phyloP scores from a whole-genome alignment of 64 coral and sea anemone species.

The Orbicella faveolata region DNA sequence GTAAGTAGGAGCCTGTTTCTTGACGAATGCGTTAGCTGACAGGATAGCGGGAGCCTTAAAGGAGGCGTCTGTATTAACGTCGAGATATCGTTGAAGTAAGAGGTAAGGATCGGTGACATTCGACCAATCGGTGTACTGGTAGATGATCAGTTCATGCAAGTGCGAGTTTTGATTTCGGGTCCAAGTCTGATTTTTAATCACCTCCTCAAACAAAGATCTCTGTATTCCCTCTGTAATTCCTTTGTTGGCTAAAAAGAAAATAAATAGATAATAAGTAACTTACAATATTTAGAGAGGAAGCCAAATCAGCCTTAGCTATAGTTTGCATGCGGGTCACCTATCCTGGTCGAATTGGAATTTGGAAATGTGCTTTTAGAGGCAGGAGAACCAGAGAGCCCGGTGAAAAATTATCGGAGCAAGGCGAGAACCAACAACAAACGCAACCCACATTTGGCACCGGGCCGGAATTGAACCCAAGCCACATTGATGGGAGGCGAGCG shows the following conservation, averaged over 20 bases:
- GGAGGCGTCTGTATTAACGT: conserved; percentile 48
- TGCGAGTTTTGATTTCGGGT: conserved; percentile 47
- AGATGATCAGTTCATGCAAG: conserved; percentile 48
- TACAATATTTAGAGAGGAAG: no score
- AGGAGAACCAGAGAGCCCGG: no score
- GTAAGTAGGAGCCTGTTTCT: conserved; percentile 39
- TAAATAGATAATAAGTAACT: background rate
- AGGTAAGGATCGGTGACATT: conserved; percentile 55
- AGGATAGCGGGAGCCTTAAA: conserved; percentile 72
- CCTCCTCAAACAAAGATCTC: conserved; percentile 12
- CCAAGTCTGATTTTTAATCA: conserved; percentile 50
- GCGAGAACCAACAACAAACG: no score
- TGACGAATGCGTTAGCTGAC: conserved; percentile 66
- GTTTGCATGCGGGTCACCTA: no score
- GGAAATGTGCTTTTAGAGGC: no score
- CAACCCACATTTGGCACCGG: no score
- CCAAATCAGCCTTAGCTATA: no score
- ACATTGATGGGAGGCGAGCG: no score
- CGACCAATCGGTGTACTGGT: conserved; percentile 72
- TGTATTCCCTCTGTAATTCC: conserved; percentile 37
- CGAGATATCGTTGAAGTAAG: conserved; percentile 44
- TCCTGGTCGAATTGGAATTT: no score
- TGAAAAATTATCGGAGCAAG: no score
- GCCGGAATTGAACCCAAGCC: no score
- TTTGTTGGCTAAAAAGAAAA: conserved; percentile 44